phyloP scores from a whole-genome alignment of 2,888 invertebrate species.

The Hypolimnas misippus region DNA sequence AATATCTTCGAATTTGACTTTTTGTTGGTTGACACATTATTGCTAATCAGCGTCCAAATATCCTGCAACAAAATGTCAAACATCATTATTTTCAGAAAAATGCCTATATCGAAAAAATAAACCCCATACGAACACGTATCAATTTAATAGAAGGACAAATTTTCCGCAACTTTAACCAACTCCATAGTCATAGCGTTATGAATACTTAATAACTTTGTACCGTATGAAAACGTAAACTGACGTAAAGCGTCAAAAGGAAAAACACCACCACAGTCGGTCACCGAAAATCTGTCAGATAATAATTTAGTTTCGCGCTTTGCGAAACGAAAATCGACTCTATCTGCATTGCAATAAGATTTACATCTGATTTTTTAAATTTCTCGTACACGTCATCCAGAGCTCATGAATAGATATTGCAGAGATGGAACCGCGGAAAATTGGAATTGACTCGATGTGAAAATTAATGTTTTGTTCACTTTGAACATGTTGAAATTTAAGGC shows the following conservation, averaged over 20 bases:
- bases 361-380: conserved; percentile 22
- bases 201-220: conserved; percentile 35
- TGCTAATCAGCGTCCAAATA: too few species aligned
- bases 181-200: conserved; percentile 29
- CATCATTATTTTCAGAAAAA: too few species aligned
- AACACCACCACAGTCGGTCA: conserved; percentile 17
- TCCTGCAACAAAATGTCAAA: too few species aligned
- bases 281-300: conserved; percentile 14
- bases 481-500: conserved; percentile 18
- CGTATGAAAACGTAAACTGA: conserved; percentile 37
- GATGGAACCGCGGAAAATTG: conserved; percentile 75
- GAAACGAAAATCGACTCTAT: conserved; percentile 28
- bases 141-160: conserved; percentile 13
- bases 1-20: too few species aligned
- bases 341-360: conserved; percentile 10
- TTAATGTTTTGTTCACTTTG: conserved; percentile 43
- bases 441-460: conserved; percentile 49
- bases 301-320: conserved; percentile 17
- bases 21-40: too few species aligned
- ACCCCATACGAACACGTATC: background rate
- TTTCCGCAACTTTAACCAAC: conserved; percentile 25
- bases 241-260: conserved; percentile 32
- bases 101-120: too few species aligned
- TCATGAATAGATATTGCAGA: conserved; percentile 78
- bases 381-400: conserved; percentile 54